Evolutionary conservation across 2,888 invertebrate genomes (phyloP), one percentile per base, ranked within the genome.

Genomic region (Plebejus anna): DNA sequence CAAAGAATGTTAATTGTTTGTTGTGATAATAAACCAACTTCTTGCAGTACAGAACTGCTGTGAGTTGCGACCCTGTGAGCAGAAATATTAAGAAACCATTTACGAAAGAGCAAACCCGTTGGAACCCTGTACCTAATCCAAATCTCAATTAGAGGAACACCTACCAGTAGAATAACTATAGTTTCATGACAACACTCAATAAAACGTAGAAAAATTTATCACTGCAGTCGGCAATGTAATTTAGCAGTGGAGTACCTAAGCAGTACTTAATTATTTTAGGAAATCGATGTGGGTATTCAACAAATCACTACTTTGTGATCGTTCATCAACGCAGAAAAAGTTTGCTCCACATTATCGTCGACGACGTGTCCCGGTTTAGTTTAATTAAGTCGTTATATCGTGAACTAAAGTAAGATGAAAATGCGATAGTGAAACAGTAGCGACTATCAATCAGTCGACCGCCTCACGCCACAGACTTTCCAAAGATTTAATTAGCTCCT

Each of bases 401-500:
- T 83, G 83, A 83, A 84, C 83, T 83, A 82, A 85, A 83, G 81
- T 82, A 80, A 86, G 92, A 93, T 93, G 92, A 92, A 92, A 93
- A 88, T 85, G 86, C 86, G 92, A 92, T 92, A 88, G 77, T 77
- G 75, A 78, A 77, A 83, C 80, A 81, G 79, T 82, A 78, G 79
- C 84, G 76, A 78, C 84, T 81, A 85, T 83, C 86, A 83, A 85
- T 83, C 76, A 76, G 76, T 28, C 85, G 83, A 87, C 84, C 82
- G 83, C 83, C 83, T 80, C 80, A 82, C 83, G 80, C 87, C 83
- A 86, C 85, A 85, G 88, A 93, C 93, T 93, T 94, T 94, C 93
- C 90, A 91, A 86, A 83, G 87, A 84, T 87, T 83, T 89, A 90
- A 92, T 90, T 90, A 89, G 90, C 92, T 91, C 89, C 85, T 88